Base-by-base conservation (phyloP, 2,888 invertebrate species). In the Ganaspis brasiliensis region DNA sequence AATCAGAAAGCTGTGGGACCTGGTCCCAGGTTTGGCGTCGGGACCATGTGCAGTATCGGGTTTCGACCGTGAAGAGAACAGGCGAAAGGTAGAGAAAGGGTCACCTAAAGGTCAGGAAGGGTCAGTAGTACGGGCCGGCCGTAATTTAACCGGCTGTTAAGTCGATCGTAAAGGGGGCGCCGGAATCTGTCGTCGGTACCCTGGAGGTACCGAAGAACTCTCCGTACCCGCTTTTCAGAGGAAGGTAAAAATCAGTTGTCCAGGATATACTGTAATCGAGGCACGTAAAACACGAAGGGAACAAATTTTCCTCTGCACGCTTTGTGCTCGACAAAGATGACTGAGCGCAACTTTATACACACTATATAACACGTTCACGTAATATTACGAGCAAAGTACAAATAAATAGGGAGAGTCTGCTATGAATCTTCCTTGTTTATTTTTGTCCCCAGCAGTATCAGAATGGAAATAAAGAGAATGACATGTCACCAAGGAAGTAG, bases 91-190 rank as follows among this genome's bases (percentile, higher is more conserved):
- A 59, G 40, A 79, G 75, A 75, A 81, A 81, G 76, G 81, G 79
- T 79, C 75, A 76, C 72, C 76, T 73, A 67, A 73, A 79, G 81
- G 78, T 81, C 81, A 78, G 77, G 40, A 35, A 49, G 75, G 80
- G 81, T 79, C 80, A 80, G 77, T 80, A 81, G 82, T 82, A 84
- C 82, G 76, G 81, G 79, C 78, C 80, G 78, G 82, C 85, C 84
- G 85, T 87, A 87, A 86, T 87, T 87, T 86, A 85, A 84, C 85
- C 81, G 85, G 82, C 84, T 82, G 87, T 87, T 86, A 85, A 86
- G 86, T 80, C 83, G 86, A 84, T 87, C 85, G 87, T 86, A 87
- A 88, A 87, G 81, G 83, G 81, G 80, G 81, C 84, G 80, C 80
- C 81, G 82, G 82, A 84, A 84, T 86, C 82, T 67, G 67, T 67